A percentile compares a stretch with the other conserved stretches of the same genome.
Evolutionary conservation across 1,140 invertebrate genomes (phyloP).

Genomic region (Popillia japonica): DNA sequence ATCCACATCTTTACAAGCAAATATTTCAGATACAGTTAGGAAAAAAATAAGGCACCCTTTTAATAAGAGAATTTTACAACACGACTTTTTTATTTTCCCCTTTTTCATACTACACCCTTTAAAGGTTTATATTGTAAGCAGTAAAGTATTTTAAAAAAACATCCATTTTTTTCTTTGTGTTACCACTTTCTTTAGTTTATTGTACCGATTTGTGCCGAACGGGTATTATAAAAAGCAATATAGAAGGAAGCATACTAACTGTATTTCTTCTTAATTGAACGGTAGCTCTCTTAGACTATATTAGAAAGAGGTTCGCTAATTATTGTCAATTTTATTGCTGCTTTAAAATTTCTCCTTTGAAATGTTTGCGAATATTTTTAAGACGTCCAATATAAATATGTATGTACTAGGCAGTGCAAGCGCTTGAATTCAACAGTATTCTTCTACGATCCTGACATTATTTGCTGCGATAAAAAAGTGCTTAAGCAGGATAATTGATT

Average conservation of each 20-base stretch:
- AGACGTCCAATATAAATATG: too few species aligned
- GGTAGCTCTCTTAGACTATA: neutral
- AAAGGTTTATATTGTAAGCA: neutral
- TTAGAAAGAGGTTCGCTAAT: neutral
- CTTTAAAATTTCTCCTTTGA: neutral
- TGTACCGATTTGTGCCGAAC: neutral
- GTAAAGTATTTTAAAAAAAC: conserved; percentile 20
- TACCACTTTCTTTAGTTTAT: conserved; percentile 14
- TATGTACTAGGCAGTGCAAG: too few species aligned
- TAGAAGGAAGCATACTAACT: neutral
- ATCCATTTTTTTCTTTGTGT: neutral
- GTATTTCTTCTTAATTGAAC: neutral
- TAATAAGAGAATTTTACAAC: conserved; percentile 8
- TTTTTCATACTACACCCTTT: neutral
- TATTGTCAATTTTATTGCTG: conserved; percentile 10
- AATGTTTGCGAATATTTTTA: too few species aligned
- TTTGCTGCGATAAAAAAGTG: too few species aligned
- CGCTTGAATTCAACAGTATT: too few species aligned
- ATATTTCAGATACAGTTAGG: neutral
- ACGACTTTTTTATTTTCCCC: neutral
- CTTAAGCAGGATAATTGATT: neutral
- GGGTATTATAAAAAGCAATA: conserved; percentile 13
- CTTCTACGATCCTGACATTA: too few species aligned
- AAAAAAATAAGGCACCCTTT: neutral
- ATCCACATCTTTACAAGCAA: too few species aligned